Evolutionary conservation across 2,797 vertebrate species (phyloP).

Genomic region (Limnodromus scolopaceus): DNA sequence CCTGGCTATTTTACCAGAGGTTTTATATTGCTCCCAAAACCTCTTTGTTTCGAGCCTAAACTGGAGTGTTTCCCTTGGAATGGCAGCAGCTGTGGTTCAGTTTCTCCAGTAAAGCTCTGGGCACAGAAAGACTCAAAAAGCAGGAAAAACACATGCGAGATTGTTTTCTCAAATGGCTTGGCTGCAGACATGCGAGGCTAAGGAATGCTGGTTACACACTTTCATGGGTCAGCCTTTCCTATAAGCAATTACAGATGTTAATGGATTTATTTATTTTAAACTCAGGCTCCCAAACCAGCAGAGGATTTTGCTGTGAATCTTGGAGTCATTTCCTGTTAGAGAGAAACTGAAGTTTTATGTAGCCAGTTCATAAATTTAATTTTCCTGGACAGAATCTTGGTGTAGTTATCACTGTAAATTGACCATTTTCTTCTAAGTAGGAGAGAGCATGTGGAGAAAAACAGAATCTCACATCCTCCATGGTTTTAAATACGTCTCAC

Average conservation of each 20-base stretch:
- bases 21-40: conserved; percentile 2
- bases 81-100: conserved; percentile 17
- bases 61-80: conserved; percentile 54
- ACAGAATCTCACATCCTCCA: neutral
- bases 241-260: conserved; percentile 59
- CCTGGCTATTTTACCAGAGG: conserved; percentile 9
- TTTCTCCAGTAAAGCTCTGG: conserved; percentile 33
- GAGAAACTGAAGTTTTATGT: conserved; percentile 28
- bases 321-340: conserved; percentile 35
- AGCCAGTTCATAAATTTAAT: conserved; percentile 28
- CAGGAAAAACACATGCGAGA: conserved; percentile 16
- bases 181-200: conserved; percentile 21
- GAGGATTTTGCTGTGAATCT: conserved; percentile 42
- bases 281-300: conserved; percentile 11
- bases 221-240: conserved; percentile 51
- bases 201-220: conserved; percentile 52
- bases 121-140: conserved; percentile 21
- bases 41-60: conserved; percentile 8
- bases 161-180: conserved; percentile 56
- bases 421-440: conserved; percentile 12
- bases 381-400: conserved; percentile 33
- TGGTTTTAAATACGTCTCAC: neutral
- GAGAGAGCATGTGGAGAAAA: conserved; percentile 7
- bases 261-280: conserved; percentile 63
- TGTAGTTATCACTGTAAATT: neutral